Evolutionary conservation across 2,113 vertebrate species (phyloP).

Genomic region (Eonycteris spelaea): DNA sequence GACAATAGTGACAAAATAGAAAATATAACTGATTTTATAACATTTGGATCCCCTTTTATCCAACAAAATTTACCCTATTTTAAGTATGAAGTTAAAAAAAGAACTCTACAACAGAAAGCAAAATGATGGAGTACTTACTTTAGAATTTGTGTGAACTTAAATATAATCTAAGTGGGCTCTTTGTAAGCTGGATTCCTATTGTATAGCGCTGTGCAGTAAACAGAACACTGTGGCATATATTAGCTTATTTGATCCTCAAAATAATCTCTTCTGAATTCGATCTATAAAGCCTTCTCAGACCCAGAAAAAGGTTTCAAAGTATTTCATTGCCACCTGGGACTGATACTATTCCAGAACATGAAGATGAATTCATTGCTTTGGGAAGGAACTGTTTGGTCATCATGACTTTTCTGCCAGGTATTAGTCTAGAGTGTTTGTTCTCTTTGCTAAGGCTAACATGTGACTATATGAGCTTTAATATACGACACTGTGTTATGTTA

Average conservation of each 20-base stretch:
- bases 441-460: background rate
- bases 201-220: background rate
- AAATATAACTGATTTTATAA: background rate
- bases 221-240: background rate
- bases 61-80: conserved; percentile 1
- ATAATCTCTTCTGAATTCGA: background rate
- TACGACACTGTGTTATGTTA: background rate
- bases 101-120: background rate
- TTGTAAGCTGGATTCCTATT: conserved; percentile 4
- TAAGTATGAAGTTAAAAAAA: conserved; percentile 28
- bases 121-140: background rate
- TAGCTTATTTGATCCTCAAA: conserved; percentile 37
- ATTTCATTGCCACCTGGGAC: background rate
- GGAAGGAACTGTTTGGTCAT: background rate
- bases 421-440: background rate
- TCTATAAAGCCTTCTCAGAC: background rate
- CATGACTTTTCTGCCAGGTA: background rate
- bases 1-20: background rate
- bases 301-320: background rate
- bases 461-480: background rate
- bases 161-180: conserved; percentile 3
- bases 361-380: background rate
- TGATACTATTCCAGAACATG: background rate
- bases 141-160: background rate
- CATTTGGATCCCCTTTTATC: background rate